A percentile compares a stretch with the other conserved stretches of the same genome.
These are phyloP conservation scores for Zosterops pallidus DNA, from an alignment of 2,113 vertebrate genomes.

Conservation along the genomic window DNA sequence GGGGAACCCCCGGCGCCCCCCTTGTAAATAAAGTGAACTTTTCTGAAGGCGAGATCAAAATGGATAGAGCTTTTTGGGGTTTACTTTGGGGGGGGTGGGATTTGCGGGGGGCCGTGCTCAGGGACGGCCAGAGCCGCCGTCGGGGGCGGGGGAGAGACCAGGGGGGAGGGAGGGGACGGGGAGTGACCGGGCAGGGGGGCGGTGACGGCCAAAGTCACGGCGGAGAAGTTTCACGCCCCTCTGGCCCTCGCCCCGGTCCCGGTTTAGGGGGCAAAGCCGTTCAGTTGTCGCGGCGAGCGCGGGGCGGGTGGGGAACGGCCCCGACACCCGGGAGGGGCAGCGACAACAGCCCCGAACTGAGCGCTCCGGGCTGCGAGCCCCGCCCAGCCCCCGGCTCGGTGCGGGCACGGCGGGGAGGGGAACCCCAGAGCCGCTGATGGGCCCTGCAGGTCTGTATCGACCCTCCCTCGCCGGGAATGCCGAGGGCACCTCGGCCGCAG, in stretches of 20 bases:
- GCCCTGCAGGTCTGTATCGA: neutral
- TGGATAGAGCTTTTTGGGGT: neutral
- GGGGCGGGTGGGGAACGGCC: too few relatives aligned
- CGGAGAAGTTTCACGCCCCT: neutral
- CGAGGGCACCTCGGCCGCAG: fast-evolving
- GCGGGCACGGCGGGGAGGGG: neutral
- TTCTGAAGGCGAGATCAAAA: neutral
- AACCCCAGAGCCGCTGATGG: fast-evolving
- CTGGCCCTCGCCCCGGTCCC: neutral
- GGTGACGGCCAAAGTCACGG: neutral
- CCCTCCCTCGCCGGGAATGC: neutral
- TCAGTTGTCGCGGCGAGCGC: neutral
- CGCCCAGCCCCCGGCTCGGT: neutral
- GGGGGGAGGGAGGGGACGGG: neutral
- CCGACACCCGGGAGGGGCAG: neutral
- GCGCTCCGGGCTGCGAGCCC: neutral
- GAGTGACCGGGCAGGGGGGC: neutral
- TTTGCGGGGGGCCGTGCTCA: too few relatives aligned
- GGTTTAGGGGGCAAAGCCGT: neutral
- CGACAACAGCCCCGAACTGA: fast-evolving
- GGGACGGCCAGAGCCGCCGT: neutral
- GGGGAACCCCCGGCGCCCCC: neutral
- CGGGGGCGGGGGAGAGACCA: neutral
- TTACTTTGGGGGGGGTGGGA: neutral
- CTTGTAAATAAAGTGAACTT: conserved; percentile 43